Evolutionary conservation across 2,888 invertebrate genomes (phyloP), one percentile per base, ranked within the genome.

Genomic region (Drosophila austrosaltans): DNA sequence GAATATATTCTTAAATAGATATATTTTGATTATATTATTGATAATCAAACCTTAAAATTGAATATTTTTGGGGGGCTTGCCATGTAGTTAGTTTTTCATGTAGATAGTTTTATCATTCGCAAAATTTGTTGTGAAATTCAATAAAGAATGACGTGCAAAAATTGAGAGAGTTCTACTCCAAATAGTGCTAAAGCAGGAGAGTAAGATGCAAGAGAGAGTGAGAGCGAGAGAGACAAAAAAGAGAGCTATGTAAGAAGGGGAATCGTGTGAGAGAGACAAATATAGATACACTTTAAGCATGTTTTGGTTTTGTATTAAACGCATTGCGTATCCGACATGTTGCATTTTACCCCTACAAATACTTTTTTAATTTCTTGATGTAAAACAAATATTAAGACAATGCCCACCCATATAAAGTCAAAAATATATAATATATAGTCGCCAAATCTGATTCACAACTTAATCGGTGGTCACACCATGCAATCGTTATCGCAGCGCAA

Each of bases 121-220:
- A 20, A 39, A 54, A 39, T 71, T 71, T 69, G 56, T 78, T 78
- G 78, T 78, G 76, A 78, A 78, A 78, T 78, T 76, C 76, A 62
- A 64, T 53, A 53, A 53, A 12, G 22, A 63, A 62, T 59, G 71
- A 76, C 64, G 61, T 12, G 73, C 73, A 54, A 36, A 68, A 75
- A 64, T 25, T 39, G 48, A 40, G 58, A 65, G 67, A 66, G 75
- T 25, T 48, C 7, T 3, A 25, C 48, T 25, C 12, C 25, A 48
- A 48, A 48, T 48, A 36, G 36, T 8, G 36, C 8, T 7, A 0
- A n/a, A 53, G 32, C 54, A 30, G 7, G 2, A 36, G 10, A 36
- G 36, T 10, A 4, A 32, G 7, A 32, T 5, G 32, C 5, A 32
- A n/a, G 54, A 30, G 44, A 12, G 22, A 25, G 16, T 7, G 25